Base-by-base conservation (phyloP, 2,888 invertebrate species). In the Opisthograptis luteolata region DNA sequence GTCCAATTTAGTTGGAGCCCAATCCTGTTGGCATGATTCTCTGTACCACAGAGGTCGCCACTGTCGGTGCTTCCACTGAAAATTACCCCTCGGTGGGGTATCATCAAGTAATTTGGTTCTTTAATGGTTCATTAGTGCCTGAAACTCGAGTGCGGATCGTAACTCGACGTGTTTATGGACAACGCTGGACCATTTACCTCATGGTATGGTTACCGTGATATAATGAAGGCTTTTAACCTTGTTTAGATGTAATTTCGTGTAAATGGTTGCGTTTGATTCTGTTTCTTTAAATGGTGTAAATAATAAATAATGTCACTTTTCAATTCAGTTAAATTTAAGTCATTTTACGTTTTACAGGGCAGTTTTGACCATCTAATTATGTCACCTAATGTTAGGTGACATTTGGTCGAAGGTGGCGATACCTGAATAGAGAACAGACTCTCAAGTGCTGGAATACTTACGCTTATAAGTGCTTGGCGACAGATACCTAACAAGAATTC, bases 41-140 rank as follows among this genome's bases (percentile, higher is more conserved):
- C 28, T 31, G 43, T 53, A 41, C 36, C 31, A 25, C 31, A 37
- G 31, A 31, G 35, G 31, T 31, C 17, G 25, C 9, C 14, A 28
- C 40, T 35, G 27, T 43, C 39, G 43, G 36, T 57, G 55, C 55
- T 51, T 48, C 32, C 49, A 56, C 57, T 48, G 53, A 32, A 50
- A 64, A 63, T 68, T 62, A 47, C 68, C 70, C 67, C 59, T 62
- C 58, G 64, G 72, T 67, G 72, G 68, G 73, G 70, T 78, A 73
- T 73, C 72, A 76, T 73, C 74, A 70, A 68, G 70, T 77, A 73
- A 73, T 80, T 80, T 74, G 65, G 60, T 50, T 58, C 63, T 56
- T 62, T 69, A 86, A 85, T 81, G 84, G 81, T 73, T 81, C 83
- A 80, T 87, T 85, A 80, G 75, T 68, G 67, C 62, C 44, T 60